These are phyloP conservation scores for Phaethon lepturus DNA, from an alignment of 2,113 vertebrate species.

Conservation along the genomic window DNA sequence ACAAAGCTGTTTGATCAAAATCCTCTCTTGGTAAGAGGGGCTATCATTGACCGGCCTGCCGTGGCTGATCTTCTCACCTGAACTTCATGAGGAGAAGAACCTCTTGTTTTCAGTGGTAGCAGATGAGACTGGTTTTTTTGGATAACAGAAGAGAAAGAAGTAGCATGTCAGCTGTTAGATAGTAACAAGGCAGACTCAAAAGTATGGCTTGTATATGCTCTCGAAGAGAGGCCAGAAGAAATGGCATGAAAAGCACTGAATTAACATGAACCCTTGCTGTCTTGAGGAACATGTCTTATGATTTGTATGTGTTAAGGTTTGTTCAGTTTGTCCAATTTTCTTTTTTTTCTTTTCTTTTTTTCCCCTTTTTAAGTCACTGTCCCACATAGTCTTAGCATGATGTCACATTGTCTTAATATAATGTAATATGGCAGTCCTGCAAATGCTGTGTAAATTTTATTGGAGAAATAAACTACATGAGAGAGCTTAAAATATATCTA, in stretches of 20 bases:
- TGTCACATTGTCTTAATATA: neutral
- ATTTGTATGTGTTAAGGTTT: neutral
- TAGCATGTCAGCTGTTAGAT: neutral
- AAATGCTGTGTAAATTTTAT: neutral
- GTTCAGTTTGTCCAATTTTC: neutral
- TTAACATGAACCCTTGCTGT: neutral
- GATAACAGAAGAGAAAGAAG: neutral
- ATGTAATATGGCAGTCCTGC: neutral
- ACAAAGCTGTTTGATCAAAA: neutral
- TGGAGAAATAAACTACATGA: neutral
- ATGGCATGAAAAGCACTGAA: neutral
- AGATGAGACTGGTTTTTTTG: neutral
- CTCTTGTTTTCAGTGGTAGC: neutral
- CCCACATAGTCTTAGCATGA: neutral
- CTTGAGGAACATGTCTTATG: neutral
- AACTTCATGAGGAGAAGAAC: neutral
- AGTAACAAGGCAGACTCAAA: neutral
- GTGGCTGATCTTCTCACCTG: neutral
- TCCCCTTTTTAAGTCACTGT: neutral
- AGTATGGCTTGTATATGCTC: neutral
- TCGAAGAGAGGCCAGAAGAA: neutral
- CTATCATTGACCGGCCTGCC: neutral
- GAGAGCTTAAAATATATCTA: neutral
- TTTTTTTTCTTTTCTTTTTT: neutral
- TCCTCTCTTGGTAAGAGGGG: neutral